Conservation (phyloP, 2,888 invertebrate species). For the Labia minor region DNA sequence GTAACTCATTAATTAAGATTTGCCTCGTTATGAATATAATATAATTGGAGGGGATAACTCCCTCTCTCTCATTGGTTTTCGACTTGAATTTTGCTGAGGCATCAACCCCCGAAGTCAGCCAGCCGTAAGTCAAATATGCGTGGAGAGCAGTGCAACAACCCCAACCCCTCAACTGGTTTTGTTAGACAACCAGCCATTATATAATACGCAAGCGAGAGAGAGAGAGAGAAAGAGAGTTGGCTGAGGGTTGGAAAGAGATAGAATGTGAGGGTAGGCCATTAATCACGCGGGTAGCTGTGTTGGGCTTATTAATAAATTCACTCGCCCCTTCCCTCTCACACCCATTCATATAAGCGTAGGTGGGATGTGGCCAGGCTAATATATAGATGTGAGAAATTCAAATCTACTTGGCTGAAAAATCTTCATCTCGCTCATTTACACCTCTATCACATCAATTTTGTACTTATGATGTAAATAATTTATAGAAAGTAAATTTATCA, state of each 20-base stretch:
- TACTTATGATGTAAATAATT: no score
- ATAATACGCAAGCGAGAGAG: background rate
- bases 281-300: background rate
- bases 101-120: background rate
- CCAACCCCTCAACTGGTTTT: background rate
- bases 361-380: no score
- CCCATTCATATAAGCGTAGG: no score
- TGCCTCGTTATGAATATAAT: constrained; percentile 8
- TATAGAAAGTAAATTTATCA: no score
- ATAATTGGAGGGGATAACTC: background rate
- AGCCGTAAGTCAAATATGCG: constrained; percentile 13
- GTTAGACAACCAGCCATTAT: constrained; percentile 13
- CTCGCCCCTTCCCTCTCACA: background rate
- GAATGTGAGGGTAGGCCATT: background rate
- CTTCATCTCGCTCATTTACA: no score
- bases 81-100: constrained; percentile 8
- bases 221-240: no score
- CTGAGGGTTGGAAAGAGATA: no score
- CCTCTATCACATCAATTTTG: no score
- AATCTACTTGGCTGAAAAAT: no score
- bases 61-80: background rate
- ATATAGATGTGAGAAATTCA: no score
- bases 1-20: constrained; percentile 13
- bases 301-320: constrained; percentile 7
- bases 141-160: background rate